Base-by-base conservation (phyloP, 2,888 invertebrate species). In the Sarcophaga caerulescens region DNA sequence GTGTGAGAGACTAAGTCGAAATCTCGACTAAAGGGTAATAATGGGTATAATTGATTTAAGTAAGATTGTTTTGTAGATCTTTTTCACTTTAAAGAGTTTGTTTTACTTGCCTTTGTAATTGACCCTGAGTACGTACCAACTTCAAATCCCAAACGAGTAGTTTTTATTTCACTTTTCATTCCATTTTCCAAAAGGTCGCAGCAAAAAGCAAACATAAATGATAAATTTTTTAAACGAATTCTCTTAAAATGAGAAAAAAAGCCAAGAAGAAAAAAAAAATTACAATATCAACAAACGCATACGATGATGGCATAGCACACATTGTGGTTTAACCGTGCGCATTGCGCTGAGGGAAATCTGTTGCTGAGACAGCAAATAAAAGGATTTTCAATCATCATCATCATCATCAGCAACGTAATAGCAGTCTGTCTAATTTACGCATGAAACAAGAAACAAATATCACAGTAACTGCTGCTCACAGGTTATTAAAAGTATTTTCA, bases 291-390 rank as follows among this genome's bases (percentile, higher is more conserved):
- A 62, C 21, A 47, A 17, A 65, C 11, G 19, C 5, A 52, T 6
- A 21, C 52, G 17, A 68, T 25, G 17, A 68, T 25, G 45, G 17
- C 12, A 59, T 68, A 45, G 23, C 52, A 68, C 60, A 73, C 71
- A 35, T 52, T 52, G 60, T 47, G 52, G 71, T 73, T 52, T 14
- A 19, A 52, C 62, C 47, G 59, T 62, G 52, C 14, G 35, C 52
- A 44, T 73, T 73, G 65, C 73, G 59, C 47, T 12, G 47, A 25
- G 63, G 35, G 70, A 79, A 79, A 65, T 77, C 63, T 77, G 71
- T 81, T 85, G 84, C 81, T 84, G 84, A 84, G 71, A 63, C 68
- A 77, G 80, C 84, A 81, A 80, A 81, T 63, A 69, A 78, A 78
- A 73, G 14, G 62, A 63, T 78, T 74, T 83, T 78, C 81, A 82